Conservation (phyloP, 2,797 vertebrate species). For the Chaunax sp. region DNA sequence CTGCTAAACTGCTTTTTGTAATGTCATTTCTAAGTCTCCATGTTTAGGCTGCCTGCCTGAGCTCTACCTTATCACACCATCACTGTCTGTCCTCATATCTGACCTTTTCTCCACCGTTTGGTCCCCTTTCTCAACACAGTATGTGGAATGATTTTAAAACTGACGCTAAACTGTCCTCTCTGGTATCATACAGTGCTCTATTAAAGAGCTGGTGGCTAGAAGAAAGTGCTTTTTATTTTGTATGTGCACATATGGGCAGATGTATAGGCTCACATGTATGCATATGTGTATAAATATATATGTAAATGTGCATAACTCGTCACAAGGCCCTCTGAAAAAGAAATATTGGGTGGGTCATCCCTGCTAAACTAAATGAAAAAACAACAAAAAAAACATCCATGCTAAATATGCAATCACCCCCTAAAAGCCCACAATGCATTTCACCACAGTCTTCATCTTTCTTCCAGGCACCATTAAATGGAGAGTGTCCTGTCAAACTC, state of each 20-base stretch:
- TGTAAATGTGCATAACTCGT: too few species aligned
- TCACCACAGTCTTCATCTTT: conserved; percentile 62
- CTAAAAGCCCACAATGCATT: conserved; percentile 49
- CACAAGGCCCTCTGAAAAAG: too few species aligned
- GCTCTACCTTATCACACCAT: neutral
- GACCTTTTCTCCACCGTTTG: neutral
- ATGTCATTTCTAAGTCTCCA: neutral
- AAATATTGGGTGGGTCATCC: too few species aligned
- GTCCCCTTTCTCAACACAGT: conserved; percentile 12
- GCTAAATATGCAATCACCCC: conserved; percentile 22
- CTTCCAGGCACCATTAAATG: conserved; percentile 59
- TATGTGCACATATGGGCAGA: neutral
- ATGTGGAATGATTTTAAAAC: too few species aligned
- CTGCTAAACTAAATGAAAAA: too few species aligned
- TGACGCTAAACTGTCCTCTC: too few species aligned
- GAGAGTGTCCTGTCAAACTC: conserved; percentile 59
- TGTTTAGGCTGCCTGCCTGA: neutral
- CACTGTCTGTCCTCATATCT: conserved; percentile 5
- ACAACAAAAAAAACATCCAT: too few species aligned
- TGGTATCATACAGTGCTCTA: too few species aligned
- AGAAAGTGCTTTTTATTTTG: neutral
- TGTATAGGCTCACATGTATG: too few species aligned
- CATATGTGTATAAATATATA: too few species aligned
- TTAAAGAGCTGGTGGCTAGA: too few species aligned
- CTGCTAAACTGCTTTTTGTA: neutral